Conservation (phyloP, 2,113 vertebrate genomes). For the Pardalotus punctatus region DNA sequence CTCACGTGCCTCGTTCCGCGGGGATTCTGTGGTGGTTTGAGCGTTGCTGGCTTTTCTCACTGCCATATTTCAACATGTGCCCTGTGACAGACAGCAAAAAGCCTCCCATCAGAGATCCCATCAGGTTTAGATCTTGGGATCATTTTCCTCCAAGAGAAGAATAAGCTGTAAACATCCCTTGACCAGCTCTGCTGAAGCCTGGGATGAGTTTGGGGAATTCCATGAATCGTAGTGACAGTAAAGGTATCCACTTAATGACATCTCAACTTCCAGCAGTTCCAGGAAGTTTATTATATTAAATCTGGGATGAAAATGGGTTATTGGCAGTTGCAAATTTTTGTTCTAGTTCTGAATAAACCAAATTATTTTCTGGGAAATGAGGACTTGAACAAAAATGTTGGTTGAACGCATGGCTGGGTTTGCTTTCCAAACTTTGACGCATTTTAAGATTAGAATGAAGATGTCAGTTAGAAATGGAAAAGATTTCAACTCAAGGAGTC, state of each 20-base stretch:
- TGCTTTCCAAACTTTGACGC: neutral
- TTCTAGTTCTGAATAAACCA: neutral
- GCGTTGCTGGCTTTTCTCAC: neutral
- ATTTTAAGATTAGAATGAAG: neutral
- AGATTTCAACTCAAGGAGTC: neutral
- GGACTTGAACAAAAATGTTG: neutral
- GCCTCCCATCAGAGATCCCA: neutral
- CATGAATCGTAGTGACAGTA: neutral
- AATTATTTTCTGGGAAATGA: conserved; percentile 1
- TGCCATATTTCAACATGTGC: neutral
- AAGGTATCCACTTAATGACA: neutral
- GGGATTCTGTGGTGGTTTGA: neutral
- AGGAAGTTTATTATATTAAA: neutral
- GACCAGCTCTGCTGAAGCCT: neutral
- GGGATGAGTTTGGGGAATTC: neutral
- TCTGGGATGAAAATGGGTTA: neutral
- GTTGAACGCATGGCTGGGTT: neutral
- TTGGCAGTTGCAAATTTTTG: neutral
- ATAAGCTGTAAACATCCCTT: neutral
- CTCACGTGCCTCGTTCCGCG: neutral
- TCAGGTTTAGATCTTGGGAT: neutral
- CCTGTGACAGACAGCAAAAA: neutral
- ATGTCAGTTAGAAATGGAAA: neutral
- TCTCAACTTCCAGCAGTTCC: neutral
- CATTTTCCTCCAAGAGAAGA: neutral